Base-by-base conservation (phyloP, 2,888 invertebrate genomes). In the Agrotis segetum region DNA sequence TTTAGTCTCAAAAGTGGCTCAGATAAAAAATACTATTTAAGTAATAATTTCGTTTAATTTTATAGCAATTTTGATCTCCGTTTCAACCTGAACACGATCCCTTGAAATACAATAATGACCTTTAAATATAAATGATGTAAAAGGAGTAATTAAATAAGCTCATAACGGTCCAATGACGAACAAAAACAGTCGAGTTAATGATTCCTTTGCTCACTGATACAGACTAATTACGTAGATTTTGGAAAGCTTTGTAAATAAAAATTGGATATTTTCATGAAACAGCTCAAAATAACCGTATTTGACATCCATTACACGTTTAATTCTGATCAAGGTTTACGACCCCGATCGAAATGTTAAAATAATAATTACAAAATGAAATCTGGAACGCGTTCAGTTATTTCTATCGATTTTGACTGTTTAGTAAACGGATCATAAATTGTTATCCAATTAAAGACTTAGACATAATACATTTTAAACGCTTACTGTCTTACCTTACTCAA, bases 141-240 rank as follows among this genome's bases (percentile, higher is more conserved):
- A 77, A 63, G 59, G 47, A 78, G 61, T 67, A 67, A 67, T 76
- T 63, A 79, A 77, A 67, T 73, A 77, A 73, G 62, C 52, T 77
- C 63, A 66, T 67, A 49, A 79, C 62, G 79, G 73, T 62, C 60
- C 58, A 74, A 68, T 67, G 49, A 67, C 49, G 52, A 67, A 67
- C 49, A 63, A 53, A 79, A 67, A 63, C 67, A 67, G 52, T 62
- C 63, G 62, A 76, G 60, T 53, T 59, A 78, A 73, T 47, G 21
- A 67, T 74, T 79, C 44, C 74, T 77, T 74, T 77, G 79, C 62
- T 79, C 53, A 63, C 56, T 74, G 61, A 67, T 55, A 67, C 59
- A 79, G 46, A 74, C 46, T 59, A 74, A 77, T 77, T 77, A 50
- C 79, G 29, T n/a, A 17, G 60, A 61, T 72, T 71, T 34, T 19